Evolutionary conservation across 2,888 invertebrate genomes (phyloP), one percentile per base, ranked within the genome.

Genomic region (Lasioglossum marginatum): DNA sequence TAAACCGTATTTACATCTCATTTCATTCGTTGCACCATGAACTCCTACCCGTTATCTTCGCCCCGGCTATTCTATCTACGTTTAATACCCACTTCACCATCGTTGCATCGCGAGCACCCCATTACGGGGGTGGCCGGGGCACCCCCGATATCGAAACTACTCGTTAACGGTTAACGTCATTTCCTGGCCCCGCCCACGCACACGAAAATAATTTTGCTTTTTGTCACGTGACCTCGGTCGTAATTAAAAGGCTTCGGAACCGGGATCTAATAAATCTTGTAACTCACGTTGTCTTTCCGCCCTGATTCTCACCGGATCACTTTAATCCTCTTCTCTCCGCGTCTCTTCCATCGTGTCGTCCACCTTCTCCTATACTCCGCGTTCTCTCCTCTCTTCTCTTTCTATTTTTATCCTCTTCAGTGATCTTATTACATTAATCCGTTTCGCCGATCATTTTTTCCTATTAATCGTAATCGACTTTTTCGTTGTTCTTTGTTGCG

Each of bases 301-400:
- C 82, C 83, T 85, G 88, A 88, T 90, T 90, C 88, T 86, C 88
- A 74, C 73, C 88, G 72, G 79, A 82, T 80, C 83, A 79, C 83
- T 82, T 87, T 87, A 87, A 87, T 86, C 86, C 87, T 31, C 74
- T 57, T 23, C 60, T 73, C 52, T 63, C 75, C 40, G 12, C 68
- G 37, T 45, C 45, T 68, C 76, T 83, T 40, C 82, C 37, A 37
- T 43, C 52, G 43, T 45, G 71, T 82, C 79, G 57, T n/a, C 68
- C 75, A 45, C 73, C 45, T 82, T 48, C 60, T 68, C 63, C 37
- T 57, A 48, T 66, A 74, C 75, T 70, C 34, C 6, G 6, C 6
- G 6, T 12, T 6, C 52, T 85, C 48, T 76, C 34, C 68, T 37
- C 57, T 27, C 16, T 60, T 45, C n/a, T 73, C 45, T 34, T 81